Evolutionary conservation across 2,797 vertebrate genomes (phyloP).

Genomic region (Lepilemur ruficaudatus): DNA sequence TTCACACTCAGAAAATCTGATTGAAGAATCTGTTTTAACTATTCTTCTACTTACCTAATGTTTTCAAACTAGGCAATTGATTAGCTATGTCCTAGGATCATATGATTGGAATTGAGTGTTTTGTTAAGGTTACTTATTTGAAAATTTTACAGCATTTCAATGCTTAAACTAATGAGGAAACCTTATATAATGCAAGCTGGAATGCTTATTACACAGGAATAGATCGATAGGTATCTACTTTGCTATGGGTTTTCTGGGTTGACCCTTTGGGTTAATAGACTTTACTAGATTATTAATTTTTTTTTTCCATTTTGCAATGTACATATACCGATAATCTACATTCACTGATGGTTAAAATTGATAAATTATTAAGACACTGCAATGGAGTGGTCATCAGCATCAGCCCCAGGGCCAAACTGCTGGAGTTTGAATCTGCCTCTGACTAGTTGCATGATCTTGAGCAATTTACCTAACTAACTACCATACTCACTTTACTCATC

Average conservation of each 20-base stretch:
- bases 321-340: neutral
- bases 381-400: neutral
- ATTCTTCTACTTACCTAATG: neutral
- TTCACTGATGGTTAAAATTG: neutral
- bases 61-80: constrained; percentile 3
- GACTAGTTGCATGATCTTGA: neutral
- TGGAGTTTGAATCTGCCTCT: neutral
- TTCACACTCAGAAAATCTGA: neutral
- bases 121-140: neutral
- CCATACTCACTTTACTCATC: neutral
- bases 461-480: neutral
- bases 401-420: fast-evolving
- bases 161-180: neutral
- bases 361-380: neutral
- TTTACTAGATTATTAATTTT: neutral
- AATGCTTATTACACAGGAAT: neutral
- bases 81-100: neutral
- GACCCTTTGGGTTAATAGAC: neutral
- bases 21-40: neutral
- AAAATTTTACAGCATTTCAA: neutral
- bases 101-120: neutral
- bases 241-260: neutral
- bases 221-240: neutral
- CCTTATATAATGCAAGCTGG: neutral
- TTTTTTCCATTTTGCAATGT: neutral